Conservation (phyloP, 1,140 invertebrate species). For the Stegodyphus mimosarum region DNA sequence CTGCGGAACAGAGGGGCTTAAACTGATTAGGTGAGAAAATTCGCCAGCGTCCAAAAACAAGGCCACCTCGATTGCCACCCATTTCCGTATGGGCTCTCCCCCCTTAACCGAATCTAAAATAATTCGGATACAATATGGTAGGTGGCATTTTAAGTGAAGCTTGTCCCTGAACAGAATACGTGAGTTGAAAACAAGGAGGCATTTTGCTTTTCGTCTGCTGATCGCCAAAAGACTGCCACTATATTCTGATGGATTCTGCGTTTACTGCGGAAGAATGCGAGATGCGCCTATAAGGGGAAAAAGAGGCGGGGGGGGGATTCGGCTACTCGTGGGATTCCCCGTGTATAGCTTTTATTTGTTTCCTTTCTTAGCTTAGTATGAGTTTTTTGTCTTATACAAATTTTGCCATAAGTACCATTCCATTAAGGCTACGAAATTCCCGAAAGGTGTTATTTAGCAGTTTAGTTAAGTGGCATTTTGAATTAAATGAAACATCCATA, state of each 20-base stretch:
- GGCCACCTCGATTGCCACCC: slow-evolving; percentile 10
- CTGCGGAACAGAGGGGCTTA: not conserved
- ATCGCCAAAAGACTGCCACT: too few species aligned
- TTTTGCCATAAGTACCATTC: too few species aligned
- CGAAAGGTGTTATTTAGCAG: too few species aligned
- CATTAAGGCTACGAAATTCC: too few species aligned
- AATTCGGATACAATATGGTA: slow-evolving; percentile 25
- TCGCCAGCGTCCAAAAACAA: slow-evolving; percentile 47
- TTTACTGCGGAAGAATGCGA: slow-evolving; percentile 7
- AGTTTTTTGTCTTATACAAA: too few species aligned
- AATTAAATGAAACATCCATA: too few species aligned
- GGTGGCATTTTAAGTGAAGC: slow-evolving; percentile 40
- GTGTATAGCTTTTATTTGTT: too few species aligned
- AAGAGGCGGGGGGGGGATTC: too few species aligned
- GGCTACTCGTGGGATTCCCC: too few species aligned
- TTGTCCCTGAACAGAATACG: slow-evolving; percentile 10
- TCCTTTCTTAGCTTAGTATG: too few species aligned
- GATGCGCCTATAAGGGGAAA: too few species aligned
- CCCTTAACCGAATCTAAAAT: not conserved
- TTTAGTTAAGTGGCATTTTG: too few species aligned
- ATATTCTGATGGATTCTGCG: slow-evolving; percentile 14
- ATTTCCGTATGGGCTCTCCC: not conserved
- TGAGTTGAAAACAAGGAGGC: slow-evolving; percentile 37
- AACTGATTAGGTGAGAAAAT: slow-evolving; percentile 55
- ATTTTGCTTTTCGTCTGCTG: slow-evolving; percentile 3